Evolutionary conservation across 2,888 invertebrate species (phyloP).

Genomic region (Boloria selene): DNA sequence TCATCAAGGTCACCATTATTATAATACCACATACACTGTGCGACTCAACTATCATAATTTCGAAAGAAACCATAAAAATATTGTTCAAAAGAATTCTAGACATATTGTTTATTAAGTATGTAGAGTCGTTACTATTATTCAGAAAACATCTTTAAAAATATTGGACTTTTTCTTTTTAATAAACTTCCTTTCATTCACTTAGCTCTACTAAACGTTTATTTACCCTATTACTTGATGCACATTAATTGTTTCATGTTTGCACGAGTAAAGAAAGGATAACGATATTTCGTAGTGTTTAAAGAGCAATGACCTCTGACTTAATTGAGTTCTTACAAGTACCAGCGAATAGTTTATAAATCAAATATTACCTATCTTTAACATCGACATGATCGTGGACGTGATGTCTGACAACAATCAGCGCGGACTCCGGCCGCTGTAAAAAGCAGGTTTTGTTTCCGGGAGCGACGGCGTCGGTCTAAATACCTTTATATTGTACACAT

Average conservation of each 20-base stretch:
- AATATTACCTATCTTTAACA: too few relatives aligned
- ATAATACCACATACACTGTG: neutral
- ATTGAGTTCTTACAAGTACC: neutral
- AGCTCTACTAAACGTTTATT: neutral
- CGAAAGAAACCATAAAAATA: neutral
- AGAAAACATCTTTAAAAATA: too few relatives aligned
- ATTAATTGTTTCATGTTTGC: neutral
- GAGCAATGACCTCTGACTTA: constrained; percentile 4
- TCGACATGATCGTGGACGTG: too few relatives aligned
- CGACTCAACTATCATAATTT: neutral
- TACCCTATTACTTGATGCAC: neutral
- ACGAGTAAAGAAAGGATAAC: neutral
- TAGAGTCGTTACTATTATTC: too few relatives aligned
- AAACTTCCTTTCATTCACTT: too few relatives aligned
- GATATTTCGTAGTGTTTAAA: neutral
- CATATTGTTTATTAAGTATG: too few relatives aligned
- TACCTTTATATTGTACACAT: neutral
- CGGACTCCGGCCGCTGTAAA: neutral
- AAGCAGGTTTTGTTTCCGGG: constrained; percentile 16
- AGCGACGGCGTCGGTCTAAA: neutral
- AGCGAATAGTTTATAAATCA: too few relatives aligned
- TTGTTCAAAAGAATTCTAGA: too few relatives aligned
- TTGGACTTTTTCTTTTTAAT: too few relatives aligned
- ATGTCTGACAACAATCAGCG: neutral
- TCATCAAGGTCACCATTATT: constrained; percentile 17